phyloP scores from a whole-genome alignment of 2,797 vertebrate species.

The Cephalopachus bancanus region DNA sequence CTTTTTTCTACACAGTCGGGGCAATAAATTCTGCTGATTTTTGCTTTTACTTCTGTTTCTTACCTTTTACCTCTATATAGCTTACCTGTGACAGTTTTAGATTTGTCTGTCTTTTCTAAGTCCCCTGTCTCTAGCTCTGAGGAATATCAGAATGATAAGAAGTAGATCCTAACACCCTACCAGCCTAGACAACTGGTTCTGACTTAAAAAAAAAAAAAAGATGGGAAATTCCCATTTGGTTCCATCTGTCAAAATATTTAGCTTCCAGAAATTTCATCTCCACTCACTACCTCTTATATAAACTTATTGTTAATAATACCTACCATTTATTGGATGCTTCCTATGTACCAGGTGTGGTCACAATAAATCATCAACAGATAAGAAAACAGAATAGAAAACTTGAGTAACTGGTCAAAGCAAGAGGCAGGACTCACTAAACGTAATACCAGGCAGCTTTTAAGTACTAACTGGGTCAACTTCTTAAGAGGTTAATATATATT shows the following conservation, averaged over 20 bases:
- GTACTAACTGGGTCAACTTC: not conserved
- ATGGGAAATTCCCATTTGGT: conserved; percentile 18
- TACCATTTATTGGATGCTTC: not conserved
- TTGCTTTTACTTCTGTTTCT: conserved; percentile 16
- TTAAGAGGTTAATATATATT: not conserved
- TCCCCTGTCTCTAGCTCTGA: not conserved
- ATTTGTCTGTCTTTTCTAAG: not conserved
- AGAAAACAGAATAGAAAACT: not conserved
- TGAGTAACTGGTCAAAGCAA: conserved; percentile 15
- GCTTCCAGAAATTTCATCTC: not conserved
- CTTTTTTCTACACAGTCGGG: not conserved
- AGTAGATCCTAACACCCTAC: not conserved
- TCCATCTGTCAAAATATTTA: conserved; percentile 38
- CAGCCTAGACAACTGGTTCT: not conserved
- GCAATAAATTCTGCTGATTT: not conserved
- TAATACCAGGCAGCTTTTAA: not conserved
- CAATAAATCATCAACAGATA: not conserved
- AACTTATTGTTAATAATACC: not conserved
- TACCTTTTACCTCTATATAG: conserved; percentile 2
- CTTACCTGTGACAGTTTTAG: not conserved
- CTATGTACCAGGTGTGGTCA: not conserved
- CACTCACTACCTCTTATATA: not conserved
- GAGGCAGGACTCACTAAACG: not conserved
- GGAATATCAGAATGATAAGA: not conserved
- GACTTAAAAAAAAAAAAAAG: not conserved